These are phyloP conservation scores for Melanotaenia nigrans DNA, from an alignment of 2,797 vertebrate species.

Conservation along the genomic window DNA sequence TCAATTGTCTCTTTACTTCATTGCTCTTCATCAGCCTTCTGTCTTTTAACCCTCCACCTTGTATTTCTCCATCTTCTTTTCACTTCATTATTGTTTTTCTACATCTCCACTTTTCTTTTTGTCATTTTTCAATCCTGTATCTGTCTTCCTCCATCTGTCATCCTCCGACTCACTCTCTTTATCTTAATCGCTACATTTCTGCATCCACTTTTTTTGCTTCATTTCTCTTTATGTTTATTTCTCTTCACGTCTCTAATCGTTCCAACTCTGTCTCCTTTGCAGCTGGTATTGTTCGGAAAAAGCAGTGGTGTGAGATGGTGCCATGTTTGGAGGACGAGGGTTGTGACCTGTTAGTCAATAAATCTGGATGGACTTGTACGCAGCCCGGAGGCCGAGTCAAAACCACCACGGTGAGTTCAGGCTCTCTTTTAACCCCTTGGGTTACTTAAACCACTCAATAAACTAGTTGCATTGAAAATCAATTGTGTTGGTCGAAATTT, in stretches of 20 bases:
- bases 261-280: constrained; percentile 64
- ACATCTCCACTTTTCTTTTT: constrained; percentile 25
- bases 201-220: constrained; percentile 16
- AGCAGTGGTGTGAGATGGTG: constrained; percentile 99
- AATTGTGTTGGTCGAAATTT: constrained; percentile 2
- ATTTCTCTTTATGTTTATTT: constrained; percentile 27
- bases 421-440: constrained; percentile 20
- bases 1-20: constrained; percentile 70
- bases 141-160: constrained; percentile 50
- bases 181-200: constrained; percentile 56
- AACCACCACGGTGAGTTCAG: constrained; percentile 93
- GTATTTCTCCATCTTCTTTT: constrained; percentile 38
- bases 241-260: constrained; percentile 6
- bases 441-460: constrained; percentile 29
- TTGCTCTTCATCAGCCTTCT: constrained; percentile 67
- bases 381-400: constrained; percentile 98
- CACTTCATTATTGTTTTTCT: constrained; percentile 54
- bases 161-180: constrained; percentile 27
- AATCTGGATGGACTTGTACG: constrained; percentile 99
- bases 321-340: constrained; percentile 98
- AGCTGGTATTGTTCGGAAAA: constrained; percentile 96
- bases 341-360: constrained; percentile 98
- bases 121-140: constrained; percentile 61
- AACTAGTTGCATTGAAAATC: constrained; percentile 20
- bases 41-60: constrained; percentile 27